These are phyloP conservation scores for Holcopasites calliopsidis DNA, from an alignment of 1,140 invertebrate species.

Conservation along the genomic window DNA sequence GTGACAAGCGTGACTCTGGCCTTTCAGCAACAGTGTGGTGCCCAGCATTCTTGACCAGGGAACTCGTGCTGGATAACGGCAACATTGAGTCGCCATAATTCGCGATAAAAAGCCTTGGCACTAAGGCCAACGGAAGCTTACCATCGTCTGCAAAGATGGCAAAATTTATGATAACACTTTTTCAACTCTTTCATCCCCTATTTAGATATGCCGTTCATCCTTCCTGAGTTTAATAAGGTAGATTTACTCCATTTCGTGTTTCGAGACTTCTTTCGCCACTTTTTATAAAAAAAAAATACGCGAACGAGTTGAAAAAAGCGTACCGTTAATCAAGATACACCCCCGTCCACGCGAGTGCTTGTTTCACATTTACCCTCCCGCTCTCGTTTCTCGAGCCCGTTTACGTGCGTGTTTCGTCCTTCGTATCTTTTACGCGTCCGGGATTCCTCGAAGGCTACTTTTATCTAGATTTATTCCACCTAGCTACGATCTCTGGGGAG, in stretches of 20 bases:
- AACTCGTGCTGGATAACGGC: background rate
- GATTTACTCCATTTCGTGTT: background rate
- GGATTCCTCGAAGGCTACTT: background rate
- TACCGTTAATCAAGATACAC: constrained; percentile 55
- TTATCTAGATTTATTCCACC: constrained; percentile 37
- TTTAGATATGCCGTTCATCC: no score
- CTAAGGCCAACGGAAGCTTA: background rate
- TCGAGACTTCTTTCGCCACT: constrained; percentile 33
- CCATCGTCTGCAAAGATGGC: background rate
- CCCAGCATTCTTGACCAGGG: background rate
- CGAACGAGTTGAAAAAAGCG: constrained; percentile 54
- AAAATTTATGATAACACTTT: constrained; percentile 3
- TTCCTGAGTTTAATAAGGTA: no score
- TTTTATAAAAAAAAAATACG: constrained; percentile 54
- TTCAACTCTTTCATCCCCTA: no score
- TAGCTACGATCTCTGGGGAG: constrained; percentile 7
- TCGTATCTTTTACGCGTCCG: background rate
- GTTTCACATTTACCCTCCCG: constrained; percentile 8
- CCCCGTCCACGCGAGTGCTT: constrained; percentile 32
- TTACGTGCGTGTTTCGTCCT: constrained; percentile 32
- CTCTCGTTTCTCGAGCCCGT: constrained; percentile 24
- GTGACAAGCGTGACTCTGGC: background rate
- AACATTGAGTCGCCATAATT: background rate
- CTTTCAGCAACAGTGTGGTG: background rate
- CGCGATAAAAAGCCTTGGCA: background rate